Evolutionary conservation across 2,888 invertebrate species (phyloP).

Genomic region (Agrenia bidenticulata): DNA sequence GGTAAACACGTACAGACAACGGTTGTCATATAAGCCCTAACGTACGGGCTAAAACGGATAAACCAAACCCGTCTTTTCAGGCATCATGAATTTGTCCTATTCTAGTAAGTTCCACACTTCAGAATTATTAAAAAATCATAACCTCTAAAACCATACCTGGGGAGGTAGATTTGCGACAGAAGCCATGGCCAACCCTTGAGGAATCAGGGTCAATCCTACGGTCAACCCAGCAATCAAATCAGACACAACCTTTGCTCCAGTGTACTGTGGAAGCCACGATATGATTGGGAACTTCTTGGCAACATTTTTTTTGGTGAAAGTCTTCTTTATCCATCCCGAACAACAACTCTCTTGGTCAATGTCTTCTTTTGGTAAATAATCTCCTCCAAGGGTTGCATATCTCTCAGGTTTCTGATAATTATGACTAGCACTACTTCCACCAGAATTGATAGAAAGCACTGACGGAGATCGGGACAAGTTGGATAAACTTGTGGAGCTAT

Average conservation of each 20-base stretch:
- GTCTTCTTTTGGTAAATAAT: background rate
- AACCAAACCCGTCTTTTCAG: no score
- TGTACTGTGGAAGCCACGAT: constrained; percentile 45
- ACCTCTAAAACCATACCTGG: constrained; percentile 32
- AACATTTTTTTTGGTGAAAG: constrained; percentile 39
- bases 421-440: constrained; percentile 5
- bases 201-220: constrained; percentile 46
- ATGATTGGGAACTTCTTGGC: constrained; percentile 43
- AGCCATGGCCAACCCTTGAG: constrained; percentile 76
- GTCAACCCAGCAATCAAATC: constrained; percentile 48
- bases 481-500: constrained; percentile 46
- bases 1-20: no score
- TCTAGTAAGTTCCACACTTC: no score
- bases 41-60: no score
- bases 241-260: constrained; percentile 26
- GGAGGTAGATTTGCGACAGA: constrained; percentile 74
- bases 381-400: constrained; percentile 2
- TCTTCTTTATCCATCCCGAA: constrained; percentile 11
- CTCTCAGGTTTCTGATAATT: background rate
- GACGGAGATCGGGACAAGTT: constrained; percentile 48
- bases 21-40: no score
- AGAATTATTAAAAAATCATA: no score
- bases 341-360: constrained; percentile 22
- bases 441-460: constrained; percentile 23
- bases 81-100: no score